These are phyloP conservation scores for Bombus impatiens DNA, from an alignment of 1,140 invertebrate species.

Conservation along the genomic window DNA sequence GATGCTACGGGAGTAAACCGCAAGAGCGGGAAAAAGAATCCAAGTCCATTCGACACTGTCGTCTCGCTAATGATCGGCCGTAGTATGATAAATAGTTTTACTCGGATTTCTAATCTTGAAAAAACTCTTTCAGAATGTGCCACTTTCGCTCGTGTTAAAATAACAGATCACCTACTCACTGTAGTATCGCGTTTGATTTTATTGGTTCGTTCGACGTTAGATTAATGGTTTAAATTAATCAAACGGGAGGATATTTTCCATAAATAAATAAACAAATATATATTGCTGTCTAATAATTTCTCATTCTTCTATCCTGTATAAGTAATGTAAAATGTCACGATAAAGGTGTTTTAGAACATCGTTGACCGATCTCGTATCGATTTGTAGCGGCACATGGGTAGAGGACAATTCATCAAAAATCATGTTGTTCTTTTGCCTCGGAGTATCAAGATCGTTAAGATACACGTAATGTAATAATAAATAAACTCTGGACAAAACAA, in stretches of 20 bases:
- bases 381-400: too few species aligned
- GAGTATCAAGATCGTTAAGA: too few species aligned
- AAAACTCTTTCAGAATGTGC: slow-evolving; percentile 32
- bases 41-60: slow-evolving; percentile 16
- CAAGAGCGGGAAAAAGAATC: not conserved
- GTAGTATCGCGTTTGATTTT: not conserved
- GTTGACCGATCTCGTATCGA: not conserved
- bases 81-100: slow-evolving; percentile 45
- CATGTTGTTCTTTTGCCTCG: too few species aligned
- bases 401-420: too few species aligned
- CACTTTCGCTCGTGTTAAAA: slow-evolving; percentile 40
- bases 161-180: slow-evolving; percentile 30
- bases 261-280: not conserved
- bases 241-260: not conserved
- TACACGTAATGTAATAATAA: too few species aligned
- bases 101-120: slow-evolving; percentile 41
- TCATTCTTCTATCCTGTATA: too few species aligned
- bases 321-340: too few species aligned
- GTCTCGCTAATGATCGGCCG: slow-evolving; percentile 29
- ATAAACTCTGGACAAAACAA: too few species aligned
- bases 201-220: not conserved
- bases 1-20: not conserved
- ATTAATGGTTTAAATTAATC: not conserved
- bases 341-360: too few species aligned
- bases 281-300: too few species aligned